Base-by-base conservation (phyloP, 1,140 invertebrate species). In the Nautilus pompilius region DNA sequence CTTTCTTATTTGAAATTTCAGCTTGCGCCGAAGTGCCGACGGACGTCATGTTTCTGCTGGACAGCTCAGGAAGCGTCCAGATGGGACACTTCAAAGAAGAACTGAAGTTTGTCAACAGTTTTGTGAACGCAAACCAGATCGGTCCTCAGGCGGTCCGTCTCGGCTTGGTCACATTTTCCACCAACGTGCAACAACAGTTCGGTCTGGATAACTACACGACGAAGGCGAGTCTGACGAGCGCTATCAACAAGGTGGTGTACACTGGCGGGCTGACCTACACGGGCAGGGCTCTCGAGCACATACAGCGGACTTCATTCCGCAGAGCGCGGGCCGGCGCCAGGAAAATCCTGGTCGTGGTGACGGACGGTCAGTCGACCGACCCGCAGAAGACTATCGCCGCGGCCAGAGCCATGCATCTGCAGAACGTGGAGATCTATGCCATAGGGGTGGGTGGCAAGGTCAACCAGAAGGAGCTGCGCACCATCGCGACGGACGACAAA, bases 171-270 rank as follows among this genome's bases (percentile, higher is more conserved):
- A 74, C 70, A 2, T 79, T 71, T 65, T 69, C 69, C 61, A 60
- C 62, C 24, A 70, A 70, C 28, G 59, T 68, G 3, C 65, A 73
- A 22, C 54, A 73, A 3, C 66, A 80, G 58, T 81, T 81, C 67
- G 69, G 79, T 60, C 64, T 81, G 29, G 75, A 78, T 54, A 72
- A 69, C 24, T 74, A 68, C 61, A 49, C 30, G 13, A 66, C 72
- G 60, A 75, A 76, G 62, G 22, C 33, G 6, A 61, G 63, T 3
- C 57, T 77, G 3, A 41, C 63, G 1, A 69, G 66, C 15, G 75
- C 74, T 17, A 67, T 80, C 20, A 24, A 63, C 33, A 64, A 62
- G 17, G 70, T 74, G 51, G 32, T 46, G 20, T 75, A 76, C 55
- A 53, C 33, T 24, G 63, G 70, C 3, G 75, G 33, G 24, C 60